These are phyloP conservation scores for Chirona hameri DNA, from an alignment of 2,888 invertebrate species.

Conservation along the genomic window DNA sequence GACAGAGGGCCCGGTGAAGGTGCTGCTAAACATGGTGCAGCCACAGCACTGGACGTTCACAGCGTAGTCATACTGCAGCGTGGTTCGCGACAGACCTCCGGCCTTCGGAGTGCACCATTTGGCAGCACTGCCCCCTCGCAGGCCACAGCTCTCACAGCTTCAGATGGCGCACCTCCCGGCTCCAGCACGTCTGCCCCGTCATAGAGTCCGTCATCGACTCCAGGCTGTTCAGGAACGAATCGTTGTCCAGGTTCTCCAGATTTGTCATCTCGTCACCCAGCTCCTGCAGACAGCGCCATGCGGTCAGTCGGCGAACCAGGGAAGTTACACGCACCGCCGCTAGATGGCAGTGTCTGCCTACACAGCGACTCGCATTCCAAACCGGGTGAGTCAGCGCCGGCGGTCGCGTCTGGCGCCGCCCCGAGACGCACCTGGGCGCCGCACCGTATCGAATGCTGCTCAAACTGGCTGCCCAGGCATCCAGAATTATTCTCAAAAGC, in stretches of 20 bases:
- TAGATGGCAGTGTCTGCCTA: background rate
- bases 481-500: no score
- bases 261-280: slow-evolving; percentile 50
- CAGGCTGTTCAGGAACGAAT: slow-evolving; percentile 85
- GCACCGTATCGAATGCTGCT: background rate
- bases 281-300: background rate
- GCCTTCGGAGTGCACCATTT: no score
- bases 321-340: background rate
- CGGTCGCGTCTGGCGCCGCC: no score
- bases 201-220: slow-evolving; percentile 65
- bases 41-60: no score
- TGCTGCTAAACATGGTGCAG: no score
- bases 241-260: slow-evolving; percentile 91
- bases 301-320: background rate
- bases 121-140: no score
- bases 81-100: no score
- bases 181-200: slow-evolving; percentile 91
- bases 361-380: no score
- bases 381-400: no score
- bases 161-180: slow-evolving; percentile 63
- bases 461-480: background rate
- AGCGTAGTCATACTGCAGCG: no score
- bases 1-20: no score
- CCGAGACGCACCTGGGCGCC: no score
- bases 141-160: slow-evolving; percentile 39